These are phyloP conservation scores for Euzophera pinguis DNA, from an alignment of 2,888 invertebrate genomes.

Conservation along the genomic window DNA sequence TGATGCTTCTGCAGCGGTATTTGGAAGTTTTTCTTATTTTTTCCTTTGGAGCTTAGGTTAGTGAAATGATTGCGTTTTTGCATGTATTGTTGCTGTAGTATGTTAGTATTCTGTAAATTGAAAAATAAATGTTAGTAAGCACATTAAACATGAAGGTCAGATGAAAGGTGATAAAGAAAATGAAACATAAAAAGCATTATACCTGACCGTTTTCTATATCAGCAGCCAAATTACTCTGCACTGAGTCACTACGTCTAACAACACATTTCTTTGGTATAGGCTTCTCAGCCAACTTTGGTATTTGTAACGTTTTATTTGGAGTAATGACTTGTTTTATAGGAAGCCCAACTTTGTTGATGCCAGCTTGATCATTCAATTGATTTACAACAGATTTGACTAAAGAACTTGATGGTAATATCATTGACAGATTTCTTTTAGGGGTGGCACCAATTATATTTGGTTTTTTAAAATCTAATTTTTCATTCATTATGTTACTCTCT, in stretches of 20 bases:
- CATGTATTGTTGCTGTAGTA: constrained; percentile 78
- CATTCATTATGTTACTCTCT: constrained; percentile 28
- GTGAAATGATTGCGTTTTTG: constrained; percentile 79
- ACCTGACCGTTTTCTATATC: constrained; percentile 66
- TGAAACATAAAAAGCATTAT: constrained; percentile 54
- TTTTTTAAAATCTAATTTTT: constrained; percentile 39
- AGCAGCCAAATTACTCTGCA: constrained; percentile 56
- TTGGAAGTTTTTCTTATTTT: constrained; percentile 82
- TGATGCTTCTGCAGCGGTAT: constrained; percentile 83
- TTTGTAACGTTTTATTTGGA: constrained; percentile 71
- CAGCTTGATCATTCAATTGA: constrained; percentile 59
- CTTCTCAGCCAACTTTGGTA: constrained; percentile 72
- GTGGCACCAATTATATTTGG: constrained; percentile 72
- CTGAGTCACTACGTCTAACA: constrained; percentile 67
- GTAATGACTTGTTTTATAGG: constrained; percentile 68
- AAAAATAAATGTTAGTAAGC: constrained; percentile 58
- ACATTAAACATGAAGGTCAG: constrained; percentile 28
- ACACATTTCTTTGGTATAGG: constrained; percentile 71
- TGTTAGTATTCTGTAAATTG: constrained; percentile 81
- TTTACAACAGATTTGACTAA: constrained; percentile 65
- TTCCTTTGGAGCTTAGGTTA: constrained; percentile 70
- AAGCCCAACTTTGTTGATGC: constrained; percentile 58
- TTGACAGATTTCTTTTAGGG: constrained; percentile 55
- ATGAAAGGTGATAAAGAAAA: constrained; percentile 30
- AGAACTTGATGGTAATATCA: constrained; percentile 64